Evolutionary conservation across 2,797 vertebrate species (phyloP), one percentile per base, ranked within the genome.

Genomic region (Enteromius treurensis): DNA sequence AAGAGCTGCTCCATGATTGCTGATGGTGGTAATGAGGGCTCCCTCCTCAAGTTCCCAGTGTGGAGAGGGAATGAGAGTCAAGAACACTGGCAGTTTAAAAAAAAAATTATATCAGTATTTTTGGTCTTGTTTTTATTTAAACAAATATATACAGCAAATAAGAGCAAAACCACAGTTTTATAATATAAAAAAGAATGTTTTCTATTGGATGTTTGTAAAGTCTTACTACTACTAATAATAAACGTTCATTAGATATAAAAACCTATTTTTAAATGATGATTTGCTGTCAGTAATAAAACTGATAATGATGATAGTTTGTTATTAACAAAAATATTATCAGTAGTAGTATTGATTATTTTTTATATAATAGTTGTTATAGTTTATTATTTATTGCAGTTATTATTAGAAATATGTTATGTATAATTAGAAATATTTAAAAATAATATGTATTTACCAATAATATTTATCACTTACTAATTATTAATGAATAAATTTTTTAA

Each of bases 21-120:
- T 55, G 51, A 74, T n/a, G 65, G 73, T 21, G 42, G 34, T 70
- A 70, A 83, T 80, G 70, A 84, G 51, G 81, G 60, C 40, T 76
- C 34, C 32, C 70, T 83, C 64, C 51, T 82, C 58, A 14, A 77
- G 78, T 74, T 74, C 67, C 21, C 45, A 49, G 62, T 13, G 40
- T 49, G 32, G 34, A 49, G 65, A 47, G 21, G 14, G 23, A 67
- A 32, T 13, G 47, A 45, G 51, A 37, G 42, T 32, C 67, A 51
- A 71, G 11, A 80, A 14, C 67, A n/a, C 11, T 19, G 32, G 10
- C 10, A 10, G 1, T 21, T 26, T 26, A 26, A 26, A 26, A 26
- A 26, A 26, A 26, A 26, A 26, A 26, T 26, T 26, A 26, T 26
- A 26, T 26, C 49, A 51, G 2, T 17, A n/a, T 40, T n/a, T 68